These are phyloP conservation scores for Dipodomys merriami DNA, from an alignment of 2,113 vertebrate genomes.

Conservation along the genomic window DNA sequence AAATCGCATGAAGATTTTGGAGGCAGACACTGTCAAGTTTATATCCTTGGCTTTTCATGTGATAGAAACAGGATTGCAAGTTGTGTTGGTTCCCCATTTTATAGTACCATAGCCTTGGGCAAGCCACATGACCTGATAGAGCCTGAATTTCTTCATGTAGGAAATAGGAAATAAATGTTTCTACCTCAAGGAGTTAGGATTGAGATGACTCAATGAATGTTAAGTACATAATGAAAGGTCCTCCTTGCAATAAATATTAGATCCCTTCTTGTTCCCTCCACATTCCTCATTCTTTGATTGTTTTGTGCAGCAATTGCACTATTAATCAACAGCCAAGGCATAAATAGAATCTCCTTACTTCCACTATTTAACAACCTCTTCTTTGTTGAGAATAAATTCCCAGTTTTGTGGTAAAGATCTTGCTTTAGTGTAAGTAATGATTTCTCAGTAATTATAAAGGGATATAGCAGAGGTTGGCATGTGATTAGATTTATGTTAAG, in stretches of 20 bases:
- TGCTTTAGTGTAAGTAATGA: neutral
- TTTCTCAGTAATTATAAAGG: neutral
- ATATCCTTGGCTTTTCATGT: neutral
- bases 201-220: neutral
- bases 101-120: neutral
- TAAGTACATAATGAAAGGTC: neutral
- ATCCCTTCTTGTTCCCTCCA: neutral
- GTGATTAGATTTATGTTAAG: neutral
- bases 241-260: constrained; percentile 40
- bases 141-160: neutral
- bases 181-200: neutral
- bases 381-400: neutral
- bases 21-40: neutral
- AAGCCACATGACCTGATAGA: neutral
- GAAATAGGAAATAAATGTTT: neutral
- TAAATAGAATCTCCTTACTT: neutral
- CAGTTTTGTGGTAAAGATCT: neutral
- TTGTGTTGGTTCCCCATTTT: neutral
- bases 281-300: neutral
- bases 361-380: neutral
- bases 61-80: neutral
- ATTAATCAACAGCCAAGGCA: neutral
- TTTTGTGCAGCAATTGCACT: neutral
- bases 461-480: neutral
- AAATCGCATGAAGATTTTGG: neutral